Base-by-base conservation (phyloP, 2,888 invertebrate species). In the Malacosoma neustria region DNA sequence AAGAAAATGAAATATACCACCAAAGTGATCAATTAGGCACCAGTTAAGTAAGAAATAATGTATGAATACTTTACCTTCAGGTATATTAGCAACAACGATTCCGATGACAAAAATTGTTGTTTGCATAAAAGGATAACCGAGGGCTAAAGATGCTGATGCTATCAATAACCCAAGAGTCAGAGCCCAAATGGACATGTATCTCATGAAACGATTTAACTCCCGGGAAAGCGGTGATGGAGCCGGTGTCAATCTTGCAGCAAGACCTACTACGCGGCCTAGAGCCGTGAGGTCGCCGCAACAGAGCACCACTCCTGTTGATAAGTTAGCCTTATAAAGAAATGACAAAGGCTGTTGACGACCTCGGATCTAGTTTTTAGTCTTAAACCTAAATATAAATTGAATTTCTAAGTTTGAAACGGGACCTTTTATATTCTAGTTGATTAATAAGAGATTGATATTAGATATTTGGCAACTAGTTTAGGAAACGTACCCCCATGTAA, bases 51-150 rank as follows among this genome's bases (percentile, higher is more conserved):
- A n/a, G n/a, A n/a, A n/a, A n/a, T n/a, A n/a, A n/a, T n/a, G n/a
- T n/a, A n/a, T n/a, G n/a, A n/a, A n/a, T n/a, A n/a, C n/a, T n/a
- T 15, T 45, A 79, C 84, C 98, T 89, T 99, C 99, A 41, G 99
- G 99, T 59, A 99, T 98, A 84, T 99, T 99, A 43, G 99, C 99
- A 37, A 99, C 99, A 80, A 99, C 97, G 71, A 99, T 98, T 54
- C 88, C 88, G 75, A 99, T 99, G 49, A 98, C 90, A 89, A 99
- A 99, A 74, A 99, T 95, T 44, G 97, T 97, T 54, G 98, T 98
- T 76, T 99, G 98, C 66, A 99, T 90, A 93, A 98, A 98, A 68
- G 97, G 95, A 80, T 99, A 99, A 51, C 97, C 98, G 44, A 99
- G 90, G 55, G 93, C 89, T 72, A 99, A 92, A 39, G 98, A 96